Percentiles rank a stretch among this genome's conserved stretches.
Evolutionary conservation across 1,140 invertebrate genomes (phyloP).

Genomic region (Drosophila truncata): DNA sequence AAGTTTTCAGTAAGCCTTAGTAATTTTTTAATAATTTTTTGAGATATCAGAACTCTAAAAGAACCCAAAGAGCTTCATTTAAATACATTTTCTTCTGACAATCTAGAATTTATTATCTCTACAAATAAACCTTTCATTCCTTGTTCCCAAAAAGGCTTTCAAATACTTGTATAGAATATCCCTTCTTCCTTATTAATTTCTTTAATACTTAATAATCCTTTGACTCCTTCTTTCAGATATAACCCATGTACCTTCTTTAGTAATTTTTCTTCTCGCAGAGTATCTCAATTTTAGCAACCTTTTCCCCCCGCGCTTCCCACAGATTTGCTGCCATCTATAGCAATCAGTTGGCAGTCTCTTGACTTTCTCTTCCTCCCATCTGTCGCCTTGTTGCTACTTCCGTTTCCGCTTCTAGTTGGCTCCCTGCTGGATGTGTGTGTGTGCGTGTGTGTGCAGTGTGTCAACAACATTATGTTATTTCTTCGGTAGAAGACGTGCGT

Average conservation of each 20-base stretch:
- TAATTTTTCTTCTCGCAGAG: not conserved
- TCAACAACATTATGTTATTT: slow-evolving; percentile 78
- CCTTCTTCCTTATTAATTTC: not conserved
- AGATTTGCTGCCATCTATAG: slow-evolving; percentile 32
- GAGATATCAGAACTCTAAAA: not conserved
- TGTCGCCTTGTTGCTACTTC: slow-evolving; percentile 73
- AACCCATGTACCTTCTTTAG: not conserved
- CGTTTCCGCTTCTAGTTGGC: slow-evolving; percentile 78
- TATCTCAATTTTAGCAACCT: slow-evolving; percentile 7
- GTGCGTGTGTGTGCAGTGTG: slow-evolving; percentile 46
- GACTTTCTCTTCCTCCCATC: slow-evolving; percentile 43
- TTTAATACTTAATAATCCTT: not conserved
- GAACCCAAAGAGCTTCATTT: not conserved
- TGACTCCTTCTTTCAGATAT: not conserved
- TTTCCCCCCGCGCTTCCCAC: not conserved
- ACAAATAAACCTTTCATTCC: not conserved
- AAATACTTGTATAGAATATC: not conserved
- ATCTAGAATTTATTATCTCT: not conserved
- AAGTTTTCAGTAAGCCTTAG: not conserved
- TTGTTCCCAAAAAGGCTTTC: not conserved
- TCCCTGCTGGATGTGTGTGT: not conserved
- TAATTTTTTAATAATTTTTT: not conserved
- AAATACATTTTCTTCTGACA: not conserved
- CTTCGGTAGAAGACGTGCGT: slow-evolving; percentile 20
- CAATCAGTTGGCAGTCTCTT: slow-evolving; percentile 64